Evolutionary conservation across 2,113 vertebrate species (phyloP).

Genomic region (Antechinus flavipes): DNA sequence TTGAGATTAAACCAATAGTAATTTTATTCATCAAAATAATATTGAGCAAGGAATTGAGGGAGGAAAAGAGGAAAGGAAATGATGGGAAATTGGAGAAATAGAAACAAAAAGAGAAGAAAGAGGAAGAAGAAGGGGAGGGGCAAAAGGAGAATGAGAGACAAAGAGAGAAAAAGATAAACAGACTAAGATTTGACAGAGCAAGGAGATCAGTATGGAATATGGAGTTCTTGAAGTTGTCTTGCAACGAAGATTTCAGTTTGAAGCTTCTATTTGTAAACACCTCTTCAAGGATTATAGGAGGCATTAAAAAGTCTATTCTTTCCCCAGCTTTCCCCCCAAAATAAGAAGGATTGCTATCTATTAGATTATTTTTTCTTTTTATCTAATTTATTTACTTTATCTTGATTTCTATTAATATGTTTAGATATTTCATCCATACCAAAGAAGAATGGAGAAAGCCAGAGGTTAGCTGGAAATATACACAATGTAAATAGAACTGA

Average conservation of each 20-base stretch:
- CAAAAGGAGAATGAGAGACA: not conserved
- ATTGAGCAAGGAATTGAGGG: not conserved
- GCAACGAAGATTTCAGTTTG: not conserved
- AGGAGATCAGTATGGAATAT: not conserved
- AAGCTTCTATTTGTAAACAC: not conserved
- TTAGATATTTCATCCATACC: not conserved
- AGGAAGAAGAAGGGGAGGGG: not conserved
- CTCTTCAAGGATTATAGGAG: not conserved
- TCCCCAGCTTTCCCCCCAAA: not conserved
- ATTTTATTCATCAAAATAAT: slow-evolving; percentile 11
- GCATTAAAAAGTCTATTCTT: not conserved
- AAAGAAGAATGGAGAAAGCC: not conserved
- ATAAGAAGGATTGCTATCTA: not conserved
- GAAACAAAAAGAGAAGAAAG: not conserved
- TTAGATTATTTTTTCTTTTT: not conserved
- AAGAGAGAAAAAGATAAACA: not conserved
- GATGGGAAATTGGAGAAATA: not conserved
- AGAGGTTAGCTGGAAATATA: not conserved
- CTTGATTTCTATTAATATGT: not conserved
- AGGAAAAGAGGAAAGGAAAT: not conserved
- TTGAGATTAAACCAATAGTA: not conserved
- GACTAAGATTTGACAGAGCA: not conserved
- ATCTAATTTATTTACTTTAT: not conserved
- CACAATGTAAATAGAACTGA: not conserved
- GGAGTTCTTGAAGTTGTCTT: not conserved